These are phyloP conservation scores for Podotricha telesiphe DNA, from an alignment of 2,888 invertebrate species.

Conservation along the genomic window DNA sequence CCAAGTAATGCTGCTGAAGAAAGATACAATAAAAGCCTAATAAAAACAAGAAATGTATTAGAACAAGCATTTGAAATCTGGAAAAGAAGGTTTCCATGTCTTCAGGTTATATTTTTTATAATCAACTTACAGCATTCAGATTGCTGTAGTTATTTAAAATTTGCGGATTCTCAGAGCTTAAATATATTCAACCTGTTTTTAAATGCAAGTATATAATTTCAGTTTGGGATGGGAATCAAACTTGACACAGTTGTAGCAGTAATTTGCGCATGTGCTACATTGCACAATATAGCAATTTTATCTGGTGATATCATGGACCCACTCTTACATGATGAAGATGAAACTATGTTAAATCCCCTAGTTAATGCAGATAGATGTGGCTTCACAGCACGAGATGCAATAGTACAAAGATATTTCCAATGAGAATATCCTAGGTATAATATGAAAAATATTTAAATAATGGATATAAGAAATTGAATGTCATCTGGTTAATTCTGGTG, in stretches of 20 bases:
- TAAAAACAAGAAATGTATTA: conserved; percentile 44
- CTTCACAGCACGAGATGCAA: conserved; percentile 7
- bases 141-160: neutral
- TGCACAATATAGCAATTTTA: conserved; percentile 31
- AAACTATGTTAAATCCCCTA: conserved; percentile 1
- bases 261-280: conserved; percentile 36
- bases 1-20: conserved; percentile 35
- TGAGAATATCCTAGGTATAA: conserved; percentile 2
- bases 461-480: neutral
- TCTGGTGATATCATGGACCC: conserved; percentile 15
- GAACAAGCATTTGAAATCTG: conserved; percentile 45
- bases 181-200: neutral
- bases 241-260: conserved; percentile 32
- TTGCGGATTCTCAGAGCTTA: neutral
- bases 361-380: conserved; percentile 1
- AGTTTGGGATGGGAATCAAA: conserved; percentile 34
- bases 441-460: neutral
- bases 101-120: conserved; percentile 13
- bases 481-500: too few relatives aligned
- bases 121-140: neutral
- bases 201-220: conserved; percentile 7
- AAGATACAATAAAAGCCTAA: conserved; percentile 43
- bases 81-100: conserved; percentile 44
- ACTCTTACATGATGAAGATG: conserved; percentile 11
- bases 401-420: conserved; percentile 16